These are phyloP conservation scores for Pterostichus niger DNA, from an alignment of 2,888 invertebrate genomes.

Conservation along the genomic window DNA sequence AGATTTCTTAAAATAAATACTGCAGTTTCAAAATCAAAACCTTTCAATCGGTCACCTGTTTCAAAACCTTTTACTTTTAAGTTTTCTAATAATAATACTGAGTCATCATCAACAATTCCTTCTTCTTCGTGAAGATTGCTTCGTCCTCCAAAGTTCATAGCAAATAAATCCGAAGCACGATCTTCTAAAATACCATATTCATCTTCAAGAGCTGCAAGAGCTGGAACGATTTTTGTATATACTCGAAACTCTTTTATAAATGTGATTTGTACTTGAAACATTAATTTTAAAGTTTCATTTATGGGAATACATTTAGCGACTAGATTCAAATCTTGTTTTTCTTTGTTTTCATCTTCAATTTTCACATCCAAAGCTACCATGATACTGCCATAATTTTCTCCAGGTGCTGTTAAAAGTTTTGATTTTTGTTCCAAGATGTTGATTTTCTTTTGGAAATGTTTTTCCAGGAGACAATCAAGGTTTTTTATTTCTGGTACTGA, in stretches of 20 bases:
- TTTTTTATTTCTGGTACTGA: conserved; percentile 40
- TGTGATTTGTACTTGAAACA: conserved; percentile 67
- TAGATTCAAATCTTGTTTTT: conserved; percentile 64
- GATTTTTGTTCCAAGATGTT: conserved; percentile 71
- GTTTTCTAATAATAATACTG: conserved; percentile 68
- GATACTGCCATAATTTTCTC: conserved; percentile 81
- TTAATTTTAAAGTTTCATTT: conserved; percentile 56
- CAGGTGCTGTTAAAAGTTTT: conserved; percentile 76
- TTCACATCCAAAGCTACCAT: conserved; percentile 76
- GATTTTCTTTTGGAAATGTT: conserved; percentile 38
- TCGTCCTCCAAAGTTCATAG: conserved; percentile 67
- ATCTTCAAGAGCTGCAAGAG: conserved; percentile 60
- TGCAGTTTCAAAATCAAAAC: conserved; percentile 65
- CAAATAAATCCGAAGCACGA: conserved; percentile 61
- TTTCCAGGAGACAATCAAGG: conserved; percentile 11
- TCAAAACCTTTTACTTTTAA: conserved; percentile 58
- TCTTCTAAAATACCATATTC: conserved; percentile 48
- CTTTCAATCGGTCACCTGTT: conserved; percentile 58
- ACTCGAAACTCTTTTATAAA: conserved; percentile 67
- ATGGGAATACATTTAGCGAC: conserved; percentile 68
- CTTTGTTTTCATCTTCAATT: conserved; percentile 69
- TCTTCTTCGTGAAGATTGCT: conserved; percentile 52
- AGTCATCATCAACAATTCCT: conserved; percentile 60
- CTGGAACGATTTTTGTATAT: conserved; percentile 66
- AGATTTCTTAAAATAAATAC: conserved; percentile 58